Conservation (phyloP, 23 tunicate species). For the Halocynthia aurantium region DNA sequence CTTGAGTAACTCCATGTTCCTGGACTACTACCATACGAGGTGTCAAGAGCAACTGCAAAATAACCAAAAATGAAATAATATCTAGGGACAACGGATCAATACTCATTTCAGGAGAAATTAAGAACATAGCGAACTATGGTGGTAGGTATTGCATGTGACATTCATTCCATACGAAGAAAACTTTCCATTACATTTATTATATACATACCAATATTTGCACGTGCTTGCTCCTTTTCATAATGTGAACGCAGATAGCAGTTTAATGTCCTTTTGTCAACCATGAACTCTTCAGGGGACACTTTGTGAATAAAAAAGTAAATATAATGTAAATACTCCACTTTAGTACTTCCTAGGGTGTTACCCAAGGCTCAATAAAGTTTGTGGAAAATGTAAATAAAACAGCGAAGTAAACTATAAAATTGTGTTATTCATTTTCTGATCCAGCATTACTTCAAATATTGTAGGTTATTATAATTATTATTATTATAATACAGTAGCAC, state of each 20-base stretch:
- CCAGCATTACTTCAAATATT: too few species aligned
- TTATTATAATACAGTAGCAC: neutral
- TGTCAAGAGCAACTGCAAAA: neutral
- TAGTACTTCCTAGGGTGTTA: too few species aligned
- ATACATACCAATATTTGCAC: too few species aligned
- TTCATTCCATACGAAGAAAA: neutral
- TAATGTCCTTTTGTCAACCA: slow-evolving; percentile 41
- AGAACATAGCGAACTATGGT: too few species aligned
- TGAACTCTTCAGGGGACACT: slow-evolving; percentile 46
- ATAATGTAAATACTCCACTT: neutral
- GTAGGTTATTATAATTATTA: neutral
- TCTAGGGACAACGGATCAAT: too few species aligned
- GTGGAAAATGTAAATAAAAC: too few species aligned
- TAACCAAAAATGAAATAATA: neutral
- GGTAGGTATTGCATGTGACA: neutral
- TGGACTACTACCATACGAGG: neutral
- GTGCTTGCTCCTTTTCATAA: slow-evolving; percentile 24
- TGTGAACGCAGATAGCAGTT: slow-evolving; percentile 31
- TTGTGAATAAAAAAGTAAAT: neutral
- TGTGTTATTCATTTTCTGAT: too few species aligned
- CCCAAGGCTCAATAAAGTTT: too few species aligned
- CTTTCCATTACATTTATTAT: too few species aligned
- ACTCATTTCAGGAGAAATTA: too few species aligned
- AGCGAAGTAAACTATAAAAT: too few species aligned
- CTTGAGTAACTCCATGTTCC: slow-evolving; percentile 7